Evolutionary conservation across 2,113 vertebrate genomes (phyloP), one percentile per base, ranked within the genome.

Genomic region (Oceanites oceanicus): DNA sequence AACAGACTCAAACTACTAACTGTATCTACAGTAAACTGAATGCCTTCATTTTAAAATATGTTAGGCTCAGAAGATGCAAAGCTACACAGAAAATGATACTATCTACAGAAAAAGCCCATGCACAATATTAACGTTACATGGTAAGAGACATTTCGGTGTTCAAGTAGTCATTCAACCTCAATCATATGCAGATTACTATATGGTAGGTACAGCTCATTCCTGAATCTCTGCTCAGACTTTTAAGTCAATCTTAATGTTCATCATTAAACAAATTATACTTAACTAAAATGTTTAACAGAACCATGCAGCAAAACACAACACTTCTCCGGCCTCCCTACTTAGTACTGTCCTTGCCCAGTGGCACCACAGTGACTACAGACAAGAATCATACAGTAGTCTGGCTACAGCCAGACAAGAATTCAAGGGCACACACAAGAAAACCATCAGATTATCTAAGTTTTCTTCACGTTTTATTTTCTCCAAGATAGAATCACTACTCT

Each of bases 151-250:
- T 89, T 90, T 77, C 30, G 36, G 86, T 81, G 91, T 94, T 95
- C 94, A 91, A 82, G 83, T 42, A 59, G 77, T 91, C 70, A 95
- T 85, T 97, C 90, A 84, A 91, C 38, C 94, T 97, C 88, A 95
- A 80, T 96, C 97, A 97, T 97, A 97, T 97, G 95, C 95, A 98
- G 93, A 97, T 97, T 97, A 97, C 96, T 98, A 92, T 94, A 97
- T 79, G 98, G 95, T 96, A 98, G 95, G 88, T 95, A 97, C 83
- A 95, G 86, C 95, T 96, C 95, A 96, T 68, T 96, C 95, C 78
- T 92, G 71, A 94, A 96, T 92, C 88, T 94, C 84, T 90, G 83
- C 76, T 82, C 71, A 92, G 73, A 95, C 81, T 94, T 83, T 52
- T 79, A 88, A 77, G 76, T 61, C 50, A 58, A n/a, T 76, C 83